Evolutionary conservation across 2,888 invertebrate genomes (phyloP), one percentile per base, ranked within the genome.

Genomic region (Stratiomys singularior): DNA sequence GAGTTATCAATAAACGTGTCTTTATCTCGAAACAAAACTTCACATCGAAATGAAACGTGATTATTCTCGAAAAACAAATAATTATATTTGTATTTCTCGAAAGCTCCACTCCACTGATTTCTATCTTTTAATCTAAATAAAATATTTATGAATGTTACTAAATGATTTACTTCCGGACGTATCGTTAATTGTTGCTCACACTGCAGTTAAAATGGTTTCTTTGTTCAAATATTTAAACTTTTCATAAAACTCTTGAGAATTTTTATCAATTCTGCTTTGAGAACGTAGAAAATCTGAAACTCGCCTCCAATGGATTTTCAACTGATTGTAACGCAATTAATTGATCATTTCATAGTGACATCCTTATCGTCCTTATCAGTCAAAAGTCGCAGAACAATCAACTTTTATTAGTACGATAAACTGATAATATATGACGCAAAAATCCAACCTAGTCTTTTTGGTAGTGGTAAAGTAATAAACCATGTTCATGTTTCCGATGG

Each of bases 361-460:
- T 27, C 25, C 47, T 69, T 69, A 69, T 69, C 69, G 46, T 3
- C 4, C 27, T 69, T 69, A 69, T 69, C 69, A 69, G 46, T 67
- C 67, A 67, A 67, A 37, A 67, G 46, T 69, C 47, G 25, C 21
- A 44, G 47, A 69, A 47, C 69, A 47, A 25, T 69, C 69, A 69
- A 47, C 69, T 21, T 46, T 47, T 46, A 47, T 69, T 46, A 47
- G 25, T 66, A 25, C 23, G 69, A 69, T 46, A 69, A 69, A 18
- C 69, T 69, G 21, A 44, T 66, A 21, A 69, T 69, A 69, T 69
- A 69, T 69, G 69, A 27, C 47, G 27, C 47, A 27, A 47, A 69
- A 69, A 69, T 69, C 69, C 47, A 69, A 47, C 69, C 47, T 69
- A 46, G 47, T 69, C 69, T 60, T 37, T 52, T 18, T 71, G 28